These are phyloP conservation scores for Acholoe squamosa DNA, from an alignment of 2,888 invertebrate genomes.

Conservation along the genomic window DNA sequence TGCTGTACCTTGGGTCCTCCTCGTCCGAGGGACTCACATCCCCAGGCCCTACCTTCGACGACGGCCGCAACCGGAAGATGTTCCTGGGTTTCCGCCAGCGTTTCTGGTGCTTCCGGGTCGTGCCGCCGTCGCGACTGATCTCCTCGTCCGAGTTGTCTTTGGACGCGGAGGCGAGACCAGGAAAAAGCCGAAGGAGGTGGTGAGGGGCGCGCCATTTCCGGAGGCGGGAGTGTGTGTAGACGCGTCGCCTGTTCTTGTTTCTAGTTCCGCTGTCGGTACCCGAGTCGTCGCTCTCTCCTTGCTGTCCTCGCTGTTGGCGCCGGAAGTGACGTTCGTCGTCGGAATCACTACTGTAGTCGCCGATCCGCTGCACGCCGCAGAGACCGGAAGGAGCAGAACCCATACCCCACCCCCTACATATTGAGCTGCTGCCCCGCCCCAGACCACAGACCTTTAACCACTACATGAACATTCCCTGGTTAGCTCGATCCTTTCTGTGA, in stretches of 20 bases:
- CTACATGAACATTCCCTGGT: not conserved
- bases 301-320: not conserved
- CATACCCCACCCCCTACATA: not conserved
- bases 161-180: not conserved
- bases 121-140: not conserved
- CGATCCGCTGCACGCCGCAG: conserved; percentile 1
- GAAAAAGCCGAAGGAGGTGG: conserved; percentile 41
- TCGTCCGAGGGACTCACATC: not conserved
- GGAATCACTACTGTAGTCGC: not conserved
- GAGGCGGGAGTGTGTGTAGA: conserved; percentile 35
- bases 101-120: conserved; percentile 22
- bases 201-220: conserved; percentile 40
- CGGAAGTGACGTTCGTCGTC: not conserved
- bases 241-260: not conserved
- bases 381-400: conserved; percentile 30
- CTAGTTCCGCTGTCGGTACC: not conserved
- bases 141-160: conserved; percentile 14
- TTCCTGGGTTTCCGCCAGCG: conserved; percentile 46
- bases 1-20: not conserved
- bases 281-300: not conserved
- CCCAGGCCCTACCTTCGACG: not conserved
- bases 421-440: not conserved
- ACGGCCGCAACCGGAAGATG: conserved; percentile 41
- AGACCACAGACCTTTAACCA: not conserved
- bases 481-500: too few relatives aligned